Evolutionary conservation across 2,888 invertebrate species (phyloP).

Genomic region (Eudasyphora cyanicolor): DNA sequence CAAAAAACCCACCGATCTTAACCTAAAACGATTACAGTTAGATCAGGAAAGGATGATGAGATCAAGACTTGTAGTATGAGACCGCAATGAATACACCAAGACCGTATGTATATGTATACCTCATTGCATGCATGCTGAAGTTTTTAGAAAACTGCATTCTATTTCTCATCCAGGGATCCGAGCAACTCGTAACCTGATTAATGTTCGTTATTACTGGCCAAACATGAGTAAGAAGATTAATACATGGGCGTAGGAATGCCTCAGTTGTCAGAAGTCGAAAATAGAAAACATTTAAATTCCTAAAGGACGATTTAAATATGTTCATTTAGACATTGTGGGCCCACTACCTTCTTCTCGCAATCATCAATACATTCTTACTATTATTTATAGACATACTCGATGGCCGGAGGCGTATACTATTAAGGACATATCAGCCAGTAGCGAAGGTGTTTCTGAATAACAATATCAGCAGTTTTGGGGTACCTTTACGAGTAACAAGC

Average conservation of each 20-base stretch:
- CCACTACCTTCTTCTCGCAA: constrained; percentile 70
- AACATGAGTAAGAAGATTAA: not conserved
- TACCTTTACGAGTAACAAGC: not conserved
- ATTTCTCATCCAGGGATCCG: not conserved
- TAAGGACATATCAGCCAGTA: constrained; percentile 62
- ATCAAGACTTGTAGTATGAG: no score
- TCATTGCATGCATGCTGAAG: not conserved
- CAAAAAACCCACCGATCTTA: not conserved
- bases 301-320: constrained; percentile 69
- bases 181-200: not conserved
- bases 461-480: constrained; percentile 36
- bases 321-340: constrained; percentile 75
- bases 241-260: not conserved
- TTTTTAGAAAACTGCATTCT: not conserved
- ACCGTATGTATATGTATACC: no score
- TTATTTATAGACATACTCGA: constrained; percentile 68
- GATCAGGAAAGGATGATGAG: not conserved
- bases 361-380: constrained; percentile 69
- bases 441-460: constrained; percentile 37
- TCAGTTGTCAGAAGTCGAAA: constrained; percentile 53
- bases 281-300: not conserved
- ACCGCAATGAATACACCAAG: no score
- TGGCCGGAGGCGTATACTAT: no score
- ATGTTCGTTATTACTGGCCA: no score
- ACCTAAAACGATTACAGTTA: not conserved